Conservation (phyloP, 2,113 vertebrate species). For the Nipponia nippon region DNA sequence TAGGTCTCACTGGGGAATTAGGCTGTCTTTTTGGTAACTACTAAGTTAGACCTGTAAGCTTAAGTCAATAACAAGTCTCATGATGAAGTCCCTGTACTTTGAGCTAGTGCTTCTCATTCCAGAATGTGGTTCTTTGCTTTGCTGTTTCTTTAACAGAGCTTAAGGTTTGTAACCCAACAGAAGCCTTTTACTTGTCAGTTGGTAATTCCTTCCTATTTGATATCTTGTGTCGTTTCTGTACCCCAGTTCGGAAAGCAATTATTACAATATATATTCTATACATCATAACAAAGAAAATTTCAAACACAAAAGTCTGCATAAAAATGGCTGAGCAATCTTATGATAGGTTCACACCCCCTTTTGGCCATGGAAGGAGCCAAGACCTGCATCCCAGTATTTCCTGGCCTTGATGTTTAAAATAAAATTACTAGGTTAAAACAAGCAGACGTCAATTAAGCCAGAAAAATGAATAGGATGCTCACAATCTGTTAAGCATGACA, state of each 20-base stretch:
- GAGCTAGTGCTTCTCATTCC: not conserved
- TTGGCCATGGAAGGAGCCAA: not conserved
- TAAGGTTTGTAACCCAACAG: not conserved
- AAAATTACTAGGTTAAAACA: not conserved
- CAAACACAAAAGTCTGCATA: not conserved
- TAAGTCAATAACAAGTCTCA: not conserved
- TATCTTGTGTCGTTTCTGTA: not conserved
- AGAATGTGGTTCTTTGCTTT: not conserved
- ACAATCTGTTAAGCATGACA: not conserved
- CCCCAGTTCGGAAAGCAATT: not conserved
- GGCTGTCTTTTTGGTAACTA: not conserved
- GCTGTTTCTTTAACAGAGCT: not conserved
- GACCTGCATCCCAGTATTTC: not conserved
- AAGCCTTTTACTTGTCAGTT: not conserved
- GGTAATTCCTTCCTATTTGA: not conserved
- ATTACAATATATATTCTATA: no score
- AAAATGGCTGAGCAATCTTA: not conserved
- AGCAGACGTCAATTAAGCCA: not conserved
- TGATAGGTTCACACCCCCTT: not conserved
- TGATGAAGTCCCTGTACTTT: not conserved
- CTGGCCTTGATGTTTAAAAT: not conserved
- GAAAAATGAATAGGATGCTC: not conserved
- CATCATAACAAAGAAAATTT: not conserved
- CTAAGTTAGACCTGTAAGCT: not conserved
- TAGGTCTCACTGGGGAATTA: not conserved